These are phyloP conservation scores for Volucella inflata DNA, from an alignment of 2,888 invertebrate species.

Conservation along the genomic window DNA sequence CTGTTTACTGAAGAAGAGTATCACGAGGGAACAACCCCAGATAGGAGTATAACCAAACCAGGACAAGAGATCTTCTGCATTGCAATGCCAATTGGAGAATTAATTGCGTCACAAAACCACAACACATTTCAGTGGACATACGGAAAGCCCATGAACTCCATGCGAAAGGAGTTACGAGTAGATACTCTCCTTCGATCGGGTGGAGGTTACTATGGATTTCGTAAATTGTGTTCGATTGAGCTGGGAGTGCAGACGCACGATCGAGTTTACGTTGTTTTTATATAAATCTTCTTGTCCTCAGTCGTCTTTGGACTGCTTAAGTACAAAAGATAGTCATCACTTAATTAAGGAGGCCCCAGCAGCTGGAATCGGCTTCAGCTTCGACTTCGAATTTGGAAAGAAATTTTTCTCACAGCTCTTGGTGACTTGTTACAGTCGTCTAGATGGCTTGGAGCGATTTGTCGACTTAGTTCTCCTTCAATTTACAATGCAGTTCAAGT, in stretches of 20 bases:
- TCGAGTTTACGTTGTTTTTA: constrained; percentile 60
- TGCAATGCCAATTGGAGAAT: constrained; percentile 72
- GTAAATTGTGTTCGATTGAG: constrained; percentile 5
- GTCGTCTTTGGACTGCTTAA: constrained; percentile 54
- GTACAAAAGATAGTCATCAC: constrained; percentile 65
- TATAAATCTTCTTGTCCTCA: constrained; percentile 57
- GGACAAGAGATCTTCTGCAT: constrained; percentile 48
- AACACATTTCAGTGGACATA: constrained; percentile 58
- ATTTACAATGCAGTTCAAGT: too few relatives aligned
- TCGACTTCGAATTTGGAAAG: constrained; percentile 10
- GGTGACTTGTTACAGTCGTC: neutral
- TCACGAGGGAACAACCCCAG: constrained; percentile 5
- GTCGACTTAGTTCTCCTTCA: too few relatives aligned
- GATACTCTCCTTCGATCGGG: neutral
- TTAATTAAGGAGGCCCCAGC: constrained; percentile 60
- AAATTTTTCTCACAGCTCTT: constrained; percentile 44
- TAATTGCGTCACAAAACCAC: constrained; percentile 75
- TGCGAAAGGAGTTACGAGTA: constrained; percentile 56
- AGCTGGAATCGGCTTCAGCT: neutral
- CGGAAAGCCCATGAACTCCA: constrained; percentile 23
- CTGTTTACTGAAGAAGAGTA: neutral
- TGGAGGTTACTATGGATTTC: neutral
- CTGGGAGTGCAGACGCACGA: constrained; percentile 67
- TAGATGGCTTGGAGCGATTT: too few relatives aligned
- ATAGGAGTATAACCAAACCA: neutral